A percentile compares a stretch with the other conserved stretches of the same genome.
Evolutionary conservation across 2,113 vertebrate genomes (phyloP).

Genomic region (Uropsilus gracilis): DNA sequence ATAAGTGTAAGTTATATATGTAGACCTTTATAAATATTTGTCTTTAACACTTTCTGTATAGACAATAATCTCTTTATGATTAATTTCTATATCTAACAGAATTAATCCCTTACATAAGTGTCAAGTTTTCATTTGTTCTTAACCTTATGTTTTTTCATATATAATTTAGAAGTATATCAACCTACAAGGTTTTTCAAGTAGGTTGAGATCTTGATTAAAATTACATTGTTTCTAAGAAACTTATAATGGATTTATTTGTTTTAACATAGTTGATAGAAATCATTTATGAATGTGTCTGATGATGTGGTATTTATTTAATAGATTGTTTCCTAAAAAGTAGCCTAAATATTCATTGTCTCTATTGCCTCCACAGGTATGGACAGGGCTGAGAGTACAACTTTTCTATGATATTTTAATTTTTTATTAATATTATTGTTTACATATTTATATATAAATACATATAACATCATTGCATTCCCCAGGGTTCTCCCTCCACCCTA

Average conservation of each 20-base stretch:
- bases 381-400: rapidly evolving
- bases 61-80: not conserved
- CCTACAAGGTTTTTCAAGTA: no score
- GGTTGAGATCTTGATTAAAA: not conserved
- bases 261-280: not conserved
- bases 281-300: not conserved
- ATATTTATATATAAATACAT: no score
- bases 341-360: not conserved
- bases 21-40: no score
- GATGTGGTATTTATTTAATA: no score
- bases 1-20: no score
- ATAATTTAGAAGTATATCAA: not conserved
- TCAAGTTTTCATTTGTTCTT: not conserved
- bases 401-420: no score
- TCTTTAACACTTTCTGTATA: no score
- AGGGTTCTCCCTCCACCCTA: no score
- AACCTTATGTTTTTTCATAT: not conserved
- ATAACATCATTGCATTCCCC: no score
- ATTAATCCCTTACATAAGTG: not conserved
- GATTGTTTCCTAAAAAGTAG: not conserved
- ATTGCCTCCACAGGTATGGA: not conserved
- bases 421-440: no score
- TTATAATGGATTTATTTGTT: not conserved
- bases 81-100: not conserved
- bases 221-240: not conserved